phyloP scores from a whole-genome alignment of 2,797 vertebrate species.

The Labroides dimidiatus region DNA sequence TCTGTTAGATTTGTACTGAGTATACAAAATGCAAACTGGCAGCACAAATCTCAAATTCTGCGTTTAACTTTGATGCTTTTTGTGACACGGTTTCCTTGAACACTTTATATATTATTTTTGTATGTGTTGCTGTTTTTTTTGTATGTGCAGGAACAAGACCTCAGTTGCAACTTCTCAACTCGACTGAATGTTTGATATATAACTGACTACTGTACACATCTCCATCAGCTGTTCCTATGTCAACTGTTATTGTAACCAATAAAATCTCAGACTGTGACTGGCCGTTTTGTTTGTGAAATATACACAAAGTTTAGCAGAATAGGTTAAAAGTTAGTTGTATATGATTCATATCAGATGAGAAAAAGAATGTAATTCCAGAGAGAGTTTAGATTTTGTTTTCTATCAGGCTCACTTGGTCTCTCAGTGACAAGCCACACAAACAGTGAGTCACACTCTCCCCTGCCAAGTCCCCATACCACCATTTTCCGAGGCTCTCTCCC shows the following conservation, averaged over 20 bases:
- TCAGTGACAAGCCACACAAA: slow-evolving; percentile 79
- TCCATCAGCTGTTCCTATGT: slow-evolving; percentile 71
- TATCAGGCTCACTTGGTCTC: slow-evolving; percentile 69
- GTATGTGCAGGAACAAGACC: slow-evolving; percentile 58
- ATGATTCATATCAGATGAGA: too few species aligned
- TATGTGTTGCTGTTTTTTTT: slow-evolving; percentile 65
- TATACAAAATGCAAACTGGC: slow-evolving; percentile 34
- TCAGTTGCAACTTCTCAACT: slow-evolving; percentile 54
- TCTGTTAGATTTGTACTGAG: slow-evolving; percentile 28
- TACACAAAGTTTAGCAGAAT: background rate
- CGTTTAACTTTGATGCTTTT: slow-evolving; percentile 59
- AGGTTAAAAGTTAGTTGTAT: too few species aligned
- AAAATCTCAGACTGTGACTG: slow-evolving; percentile 74
- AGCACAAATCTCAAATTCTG: slow-evolving; percentile 39
- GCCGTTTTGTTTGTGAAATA: slow-evolving; percentile 6
- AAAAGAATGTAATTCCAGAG: slow-evolving; percentile 2
- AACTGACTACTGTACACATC: slow-evolving; percentile 84
- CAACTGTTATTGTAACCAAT: slow-evolving; percentile 72
- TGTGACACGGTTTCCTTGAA: slow-evolving; percentile 36
- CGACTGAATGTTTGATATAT: slow-evolving; percentile 66
- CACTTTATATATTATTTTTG: slow-evolving; percentile 65
- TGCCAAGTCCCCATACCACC: slow-evolving; percentile 82
- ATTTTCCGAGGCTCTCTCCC: slow-evolving; percentile 77
- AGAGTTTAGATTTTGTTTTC: slow-evolving; percentile 32
- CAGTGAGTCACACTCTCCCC: slow-evolving; percentile 82